Conservation (phyloP, 2,888 invertebrate species). For the Stenolophus ochropezus region DNA sequence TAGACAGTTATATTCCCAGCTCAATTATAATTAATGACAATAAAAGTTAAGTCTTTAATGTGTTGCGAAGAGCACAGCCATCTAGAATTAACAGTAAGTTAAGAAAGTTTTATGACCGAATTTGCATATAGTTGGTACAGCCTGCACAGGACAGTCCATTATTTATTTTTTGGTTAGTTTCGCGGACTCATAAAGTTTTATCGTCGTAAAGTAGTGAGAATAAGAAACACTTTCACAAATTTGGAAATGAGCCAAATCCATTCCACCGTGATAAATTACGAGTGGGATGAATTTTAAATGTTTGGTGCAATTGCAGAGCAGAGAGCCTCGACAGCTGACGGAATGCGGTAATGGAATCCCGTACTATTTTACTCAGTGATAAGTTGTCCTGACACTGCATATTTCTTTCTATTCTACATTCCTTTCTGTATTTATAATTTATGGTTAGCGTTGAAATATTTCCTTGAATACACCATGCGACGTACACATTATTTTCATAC, state of each 20-base stretch:
- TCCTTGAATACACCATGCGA: background rate
- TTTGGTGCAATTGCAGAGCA: background rate
- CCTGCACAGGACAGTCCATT: background rate
- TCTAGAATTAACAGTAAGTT: constrained; percentile 11
- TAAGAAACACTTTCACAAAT: constrained; percentile 39
- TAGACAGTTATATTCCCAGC: too few relatives aligned
- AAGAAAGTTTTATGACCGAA: background rate
- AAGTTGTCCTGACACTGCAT: constrained; percentile 25
- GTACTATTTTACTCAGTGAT: constrained; percentile 14
- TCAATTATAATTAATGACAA: background rate
- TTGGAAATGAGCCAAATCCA: constrained; percentile 37
- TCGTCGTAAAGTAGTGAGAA: constrained; percentile 8
- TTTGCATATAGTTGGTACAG: constrained; percentile 4
- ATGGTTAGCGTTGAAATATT: background rate
- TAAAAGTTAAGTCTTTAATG: background rate
- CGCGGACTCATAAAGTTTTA: constrained; percentile 32
- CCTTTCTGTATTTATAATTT: constrained; percentile 5
- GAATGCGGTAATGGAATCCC: constrained; percentile 26
- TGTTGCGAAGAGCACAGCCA: background rate
- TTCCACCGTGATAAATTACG: constrained; percentile 25
- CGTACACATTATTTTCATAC: background rate
- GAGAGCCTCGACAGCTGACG: constrained; percentile 4
- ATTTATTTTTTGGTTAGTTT: constrained; percentile 26
- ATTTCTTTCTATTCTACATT: constrained; percentile 15
- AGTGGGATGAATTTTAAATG: constrained; percentile 37